Base-by-base conservation (phyloP, 2,113 vertebrate genomes). In the Coptodon rendalli region DNA sequence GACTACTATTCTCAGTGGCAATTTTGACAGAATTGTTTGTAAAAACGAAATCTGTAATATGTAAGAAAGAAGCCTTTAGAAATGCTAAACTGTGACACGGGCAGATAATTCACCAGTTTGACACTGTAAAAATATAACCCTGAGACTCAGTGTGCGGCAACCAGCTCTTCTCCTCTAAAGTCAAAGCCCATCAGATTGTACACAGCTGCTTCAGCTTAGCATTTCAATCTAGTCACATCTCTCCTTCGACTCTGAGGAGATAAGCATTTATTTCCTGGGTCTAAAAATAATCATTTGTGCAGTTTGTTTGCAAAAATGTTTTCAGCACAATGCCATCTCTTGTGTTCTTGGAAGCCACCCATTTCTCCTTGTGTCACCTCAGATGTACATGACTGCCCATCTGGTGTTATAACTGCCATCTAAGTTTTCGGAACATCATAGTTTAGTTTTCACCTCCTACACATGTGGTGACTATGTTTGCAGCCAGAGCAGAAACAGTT, bases 121-220 rank as follows among this genome's bases (percentile, higher is more conserved):
- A 84, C 43, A 29, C n/a, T 50, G 48, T 71, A 59, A 91, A 83
- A 91, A 82, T 52, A 68, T 83, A 48, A 76, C 54, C 53, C 48
- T 40, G 17, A 27, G 40, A 68, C 53, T 36, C 45, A 3, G 71
- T 63, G 14, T 78, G 71, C 3, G 3, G 81, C 81, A 82, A 66
- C 81, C 17, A 38, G 57, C 57, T 80, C 61, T 36, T 78, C 36
- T 50, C 7, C 66, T 63, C 27, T 66, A 82, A 88, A 73, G 52
- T 80, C 54, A 40, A 38, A 82, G 36, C 84, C 78, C 80, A 73
- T 87, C 82, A 88, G 45, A 91, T 48, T 81, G 91, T 45, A 68
- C 59, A 80, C 85, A 90, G 91, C 85, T 92, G 91, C 89, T 91
- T 52, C 53, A 87, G 92, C 71, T 89, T 82, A 90, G 83, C 89